A percentile compares a stretch with the other conserved stretches of the same genome.
Evolutionary conservation across 1,140 invertebrate genomes (phyloP).

Genomic region (Camponotus pennsylvanicus): DNA sequence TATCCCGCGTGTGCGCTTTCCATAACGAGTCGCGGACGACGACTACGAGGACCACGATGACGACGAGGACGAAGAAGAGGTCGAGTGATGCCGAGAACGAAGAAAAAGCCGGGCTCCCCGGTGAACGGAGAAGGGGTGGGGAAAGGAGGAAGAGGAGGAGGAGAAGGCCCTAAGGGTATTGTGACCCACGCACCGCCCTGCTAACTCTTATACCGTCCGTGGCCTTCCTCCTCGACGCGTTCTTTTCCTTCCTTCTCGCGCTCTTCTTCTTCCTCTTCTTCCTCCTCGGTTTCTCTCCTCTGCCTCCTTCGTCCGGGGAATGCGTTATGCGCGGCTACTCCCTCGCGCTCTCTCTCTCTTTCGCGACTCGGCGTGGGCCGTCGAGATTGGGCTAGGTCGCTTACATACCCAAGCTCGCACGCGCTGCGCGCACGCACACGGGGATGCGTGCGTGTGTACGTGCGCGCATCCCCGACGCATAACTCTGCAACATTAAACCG

Average conservation of each 20-base stretch:
- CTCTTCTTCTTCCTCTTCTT: conserved; percentile 45
- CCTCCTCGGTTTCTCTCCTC: conserved; percentile 43
- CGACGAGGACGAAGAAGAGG: conserved; percentile 58
- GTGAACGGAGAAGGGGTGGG: neutral
- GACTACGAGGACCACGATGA: conserved; percentile 30
- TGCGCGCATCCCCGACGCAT: conserved; percentile 65
- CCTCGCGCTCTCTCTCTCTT: conserved; percentile 58
- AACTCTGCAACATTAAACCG: conserved; percentile 79
- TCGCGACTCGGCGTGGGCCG: conserved; percentile 72
- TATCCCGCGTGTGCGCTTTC: conserved; percentile 75
- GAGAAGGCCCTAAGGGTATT: conserved; percentile 75
- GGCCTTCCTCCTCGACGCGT: conserved; percentile 42
- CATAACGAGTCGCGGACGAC: conserved; percentile 78
- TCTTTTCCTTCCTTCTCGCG: conserved; percentile 52
- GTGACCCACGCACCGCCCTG: conserved; percentile 83
- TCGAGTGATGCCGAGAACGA: conserved; percentile 17
- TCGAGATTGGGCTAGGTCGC: conserved; percentile 81
- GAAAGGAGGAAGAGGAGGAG: neutral
- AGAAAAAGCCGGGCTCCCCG: neutral
- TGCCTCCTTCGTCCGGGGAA: conserved; percentile 64
- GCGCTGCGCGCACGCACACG: conserved; percentile 5
- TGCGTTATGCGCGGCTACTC: conserved; percentile 76
- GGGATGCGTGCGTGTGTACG: conserved; percentile 20
- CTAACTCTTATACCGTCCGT: conserved; percentile 75
- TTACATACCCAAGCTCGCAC: conserved; percentile 66